phyloP scores from a whole-genome alignment of 2,797 vertebrate genomes.

The Hypotaenidia philippensis region DNA sequence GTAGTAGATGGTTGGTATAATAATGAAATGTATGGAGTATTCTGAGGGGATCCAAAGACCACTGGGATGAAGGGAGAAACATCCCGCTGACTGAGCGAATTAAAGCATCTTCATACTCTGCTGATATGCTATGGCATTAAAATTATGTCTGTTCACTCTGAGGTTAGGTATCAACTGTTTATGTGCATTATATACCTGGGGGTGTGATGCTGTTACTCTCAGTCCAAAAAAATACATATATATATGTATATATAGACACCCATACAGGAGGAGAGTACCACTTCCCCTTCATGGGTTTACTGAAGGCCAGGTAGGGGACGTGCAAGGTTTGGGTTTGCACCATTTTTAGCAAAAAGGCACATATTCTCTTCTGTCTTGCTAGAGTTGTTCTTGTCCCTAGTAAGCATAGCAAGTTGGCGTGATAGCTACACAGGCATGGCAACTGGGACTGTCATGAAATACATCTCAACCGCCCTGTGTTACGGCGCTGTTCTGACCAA shows the following conservation, averaged over 20 bases:
- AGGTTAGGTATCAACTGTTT: not conserved
- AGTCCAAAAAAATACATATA: not conserved
- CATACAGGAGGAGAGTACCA: rapidly evolving
- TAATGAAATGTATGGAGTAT: rapidly evolving
- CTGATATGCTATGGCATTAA: rapidly evolving
- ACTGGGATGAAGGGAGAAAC: not conserved
- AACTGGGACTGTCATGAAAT: not conserved
- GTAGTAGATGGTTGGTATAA: not conserved
- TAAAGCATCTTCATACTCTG: rapidly evolving
- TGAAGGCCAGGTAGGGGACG: not conserved
- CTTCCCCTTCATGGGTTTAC: not conserved
- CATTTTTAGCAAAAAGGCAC: not conserved
- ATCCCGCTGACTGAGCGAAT: not conserved
- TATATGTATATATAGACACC: too few species aligned
- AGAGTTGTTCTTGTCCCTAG: not conserved
- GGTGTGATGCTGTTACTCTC: not conserved
- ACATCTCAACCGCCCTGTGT: not conserved
- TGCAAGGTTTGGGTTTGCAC: rapidly evolving
- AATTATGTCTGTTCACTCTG: not conserved
- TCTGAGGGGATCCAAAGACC: not conserved
- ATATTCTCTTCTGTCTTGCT: not conserved
- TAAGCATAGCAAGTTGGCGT: not conserved
- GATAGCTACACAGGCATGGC: not conserved
- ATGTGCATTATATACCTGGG: not conserved
- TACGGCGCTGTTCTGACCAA: not conserved